phyloP scores from a whole-genome alignment of 1,140 invertebrate species.

The Proctacanthus coquilletti region DNA sequence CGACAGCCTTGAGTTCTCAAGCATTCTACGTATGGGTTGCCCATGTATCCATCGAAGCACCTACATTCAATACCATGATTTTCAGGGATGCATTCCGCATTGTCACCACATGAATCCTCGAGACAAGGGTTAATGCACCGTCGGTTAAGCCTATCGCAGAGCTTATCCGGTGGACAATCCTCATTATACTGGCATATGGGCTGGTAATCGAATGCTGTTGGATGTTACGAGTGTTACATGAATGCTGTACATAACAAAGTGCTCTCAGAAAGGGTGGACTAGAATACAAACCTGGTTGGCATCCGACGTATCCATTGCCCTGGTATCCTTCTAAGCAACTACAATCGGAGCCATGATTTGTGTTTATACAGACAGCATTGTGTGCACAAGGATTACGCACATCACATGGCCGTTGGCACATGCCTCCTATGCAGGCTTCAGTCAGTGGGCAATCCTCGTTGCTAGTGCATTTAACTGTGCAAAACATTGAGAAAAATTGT shows the following conservation, averaged over 20 bases:
- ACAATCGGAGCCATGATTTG: constrained; percentile 73
- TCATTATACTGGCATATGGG: constrained; percentile 78
- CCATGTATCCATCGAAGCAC: constrained; percentile 57
- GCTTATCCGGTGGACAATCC: constrained; percentile 66
- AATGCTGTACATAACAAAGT: background rate
- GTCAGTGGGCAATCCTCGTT: constrained; percentile 66
- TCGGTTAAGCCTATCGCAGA: constrained; percentile 67
- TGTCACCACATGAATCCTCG: constrained; percentile 66
- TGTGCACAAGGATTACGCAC: constrained; percentile 65
- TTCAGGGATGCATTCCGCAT: constrained; percentile 61
- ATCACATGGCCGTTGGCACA: constrained; percentile 68
- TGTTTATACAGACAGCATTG: constrained; percentile 74
- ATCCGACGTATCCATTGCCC: constrained; percentile 69
- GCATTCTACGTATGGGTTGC: constrained; percentile 66
- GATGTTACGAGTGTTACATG: too few species aligned
- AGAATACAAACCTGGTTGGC: constrained; percentile 49
- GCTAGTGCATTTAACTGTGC: constrained; percentile 59
- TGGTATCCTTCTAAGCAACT: constrained; percentile 69
- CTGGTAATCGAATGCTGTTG: too few species aligned
- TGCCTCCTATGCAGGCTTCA: constrained; percentile 63
- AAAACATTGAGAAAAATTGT: constrained; percentile 29
- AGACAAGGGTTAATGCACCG: constrained; percentile 70
- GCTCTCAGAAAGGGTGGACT: too few species aligned
- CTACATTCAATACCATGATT: constrained; percentile 65
- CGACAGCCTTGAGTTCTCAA: constrained; percentile 47